Conservation (phyloP, 2,797 vertebrate genomes). For the Decapterus maruadsi region DNA sequence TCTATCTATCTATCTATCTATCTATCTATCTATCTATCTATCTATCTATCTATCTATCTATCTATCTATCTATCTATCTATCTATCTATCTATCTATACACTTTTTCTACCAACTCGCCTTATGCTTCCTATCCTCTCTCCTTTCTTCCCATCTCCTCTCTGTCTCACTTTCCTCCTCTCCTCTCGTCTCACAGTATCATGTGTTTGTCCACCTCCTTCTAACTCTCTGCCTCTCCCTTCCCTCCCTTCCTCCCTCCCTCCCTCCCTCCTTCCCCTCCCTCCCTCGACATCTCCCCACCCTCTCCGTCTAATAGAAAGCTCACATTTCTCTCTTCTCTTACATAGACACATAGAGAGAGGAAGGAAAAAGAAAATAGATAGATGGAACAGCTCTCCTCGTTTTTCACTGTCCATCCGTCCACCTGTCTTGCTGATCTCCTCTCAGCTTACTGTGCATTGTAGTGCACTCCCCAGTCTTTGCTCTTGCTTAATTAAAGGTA, state of each 20-base stretch:
- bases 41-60: constrained; percentile 20
- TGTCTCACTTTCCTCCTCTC: constrained; percentile 64
- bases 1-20: constrained; percentile 27
- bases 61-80: constrained; percentile 39
- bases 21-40: constrained; percentile 40
- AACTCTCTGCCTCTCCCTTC: constrained; percentile 31
- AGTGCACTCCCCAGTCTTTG: constrained; percentile 1
- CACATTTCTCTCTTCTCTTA: constrained; percentile 71
- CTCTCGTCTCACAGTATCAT: constrained; percentile 61
- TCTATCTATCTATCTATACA: constrained; percentile 22
- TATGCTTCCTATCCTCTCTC: constrained; percentile 39
- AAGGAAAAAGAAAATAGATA: constrained; percentile 50
- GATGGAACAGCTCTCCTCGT: constrained; percentile 36
- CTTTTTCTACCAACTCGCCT: constrained; percentile 25
- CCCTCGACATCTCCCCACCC: constrained; percentile 32
- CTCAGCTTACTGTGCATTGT: constrained; percentile 26
- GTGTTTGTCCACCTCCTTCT: constrained; percentile 68
- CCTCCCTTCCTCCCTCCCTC: constrained; percentile 20
- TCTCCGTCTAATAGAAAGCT: constrained; percentile 73
- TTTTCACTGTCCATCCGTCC: constrained; percentile 25
- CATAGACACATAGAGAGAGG: constrained; percentile 50
- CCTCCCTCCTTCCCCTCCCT: constrained; percentile 14
- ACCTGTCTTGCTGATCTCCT: constrained; percentile 13
- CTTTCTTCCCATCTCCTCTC: constrained; percentile 40
- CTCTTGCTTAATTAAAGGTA: neutral